Base-by-base conservation (phyloP, 2,888 invertebrate species). In the Latheticus oryzae region DNA sequence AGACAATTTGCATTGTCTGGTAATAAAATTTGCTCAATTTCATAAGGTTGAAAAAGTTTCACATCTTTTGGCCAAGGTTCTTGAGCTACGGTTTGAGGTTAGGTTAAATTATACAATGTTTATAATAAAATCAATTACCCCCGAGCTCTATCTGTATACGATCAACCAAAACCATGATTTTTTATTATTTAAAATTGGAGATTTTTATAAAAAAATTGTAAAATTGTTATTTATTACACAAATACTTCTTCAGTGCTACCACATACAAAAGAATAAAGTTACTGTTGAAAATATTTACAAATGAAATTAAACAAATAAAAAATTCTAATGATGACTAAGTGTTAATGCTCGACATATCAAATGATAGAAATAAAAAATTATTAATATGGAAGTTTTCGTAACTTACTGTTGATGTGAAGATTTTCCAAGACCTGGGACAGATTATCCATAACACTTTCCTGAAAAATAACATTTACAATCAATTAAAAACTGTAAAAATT, bases 1-100 rank as follows among this genome's bases (percentile, higher is more conserved):
- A 97, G 81, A 70, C 95, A 95, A 74, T 93, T 94, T 5, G 97
- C 96, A 79, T 91, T 93, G 76, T 98, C 97, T 1, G 95, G 93
- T 37, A 98, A 79, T 17, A 97, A 80, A 61, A 97, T 95, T 80
- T 98, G 98, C 71, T 95, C 95, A 17, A 91, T 92, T 77, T 95
- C 94, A 75, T 91, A 91, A 0, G 95, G 95, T 72, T 95, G 94
- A 77, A 88, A 95, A 9, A 97, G 77, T 63, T 87, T 86, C 2
- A 93, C 93, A 78, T 93, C 89, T 68, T 90, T 88, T 0, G 95
- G 93, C 95, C 95, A 96, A 62, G 92, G 91, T 74, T 95, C 95
- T 77, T 88, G 88, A 1, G 90, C 92, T 90, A n/a, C n/a, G n/a
- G n/a, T n/a, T n/a, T n/a, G n/a, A n/a, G n/a, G n/a, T n/a, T n/a